Conservation (phyloP, 2,113 vertebrate genomes). For the Oryzias woworae region DNA sequence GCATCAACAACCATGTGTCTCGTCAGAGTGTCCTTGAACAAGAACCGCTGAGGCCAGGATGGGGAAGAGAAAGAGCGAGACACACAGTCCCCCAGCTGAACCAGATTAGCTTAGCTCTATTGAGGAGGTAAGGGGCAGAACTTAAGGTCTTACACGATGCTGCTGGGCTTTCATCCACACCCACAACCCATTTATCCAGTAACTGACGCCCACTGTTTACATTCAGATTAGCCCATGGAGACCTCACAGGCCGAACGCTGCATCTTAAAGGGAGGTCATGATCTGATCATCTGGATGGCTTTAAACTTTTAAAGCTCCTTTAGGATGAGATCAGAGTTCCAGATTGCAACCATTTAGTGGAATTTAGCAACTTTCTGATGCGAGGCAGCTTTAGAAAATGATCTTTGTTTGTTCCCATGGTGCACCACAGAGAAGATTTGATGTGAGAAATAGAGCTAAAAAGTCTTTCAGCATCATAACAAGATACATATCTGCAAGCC, state of each 20-base stretch:
- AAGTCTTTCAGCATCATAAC: too few relatives aligned
- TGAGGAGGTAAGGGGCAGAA: conserved; percentile 70
- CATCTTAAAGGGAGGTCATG: conserved; percentile 40
- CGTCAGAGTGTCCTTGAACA: conserved; percentile 50
- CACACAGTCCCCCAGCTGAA: conserved; percentile 31
- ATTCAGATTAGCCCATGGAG: conserved; percentile 53
- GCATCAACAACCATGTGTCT: conserved; percentile 28
- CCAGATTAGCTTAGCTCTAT: conserved; percentile 72
- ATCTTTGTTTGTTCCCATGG: too few relatives aligned
- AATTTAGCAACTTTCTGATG: too few relatives aligned
- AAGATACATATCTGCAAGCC: too few relatives aligned
- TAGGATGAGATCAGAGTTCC: too few relatives aligned
- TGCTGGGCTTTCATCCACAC: conserved; percentile 51
- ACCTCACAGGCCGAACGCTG: conserved; percentile 32
- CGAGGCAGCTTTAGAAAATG: too few relatives aligned
- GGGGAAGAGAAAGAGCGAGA: neutral
- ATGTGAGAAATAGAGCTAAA: too few relatives aligned
- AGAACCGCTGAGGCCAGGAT: conserved; percentile 11
- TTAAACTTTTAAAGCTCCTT: conserved; percentile 7
- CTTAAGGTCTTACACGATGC: conserved; percentile 55
- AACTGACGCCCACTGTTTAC: conserved; percentile 54
- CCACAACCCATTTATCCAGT: conserved; percentile 51
- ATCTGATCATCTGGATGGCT: conserved; percentile 26
- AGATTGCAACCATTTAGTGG: too few relatives aligned
- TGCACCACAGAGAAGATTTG: too few relatives aligned